These are phyloP conservation scores for Chaenocephalus aceratus DNA, from an alignment of 2,113 vertebrate species.

Conservation along the genomic window DNA sequence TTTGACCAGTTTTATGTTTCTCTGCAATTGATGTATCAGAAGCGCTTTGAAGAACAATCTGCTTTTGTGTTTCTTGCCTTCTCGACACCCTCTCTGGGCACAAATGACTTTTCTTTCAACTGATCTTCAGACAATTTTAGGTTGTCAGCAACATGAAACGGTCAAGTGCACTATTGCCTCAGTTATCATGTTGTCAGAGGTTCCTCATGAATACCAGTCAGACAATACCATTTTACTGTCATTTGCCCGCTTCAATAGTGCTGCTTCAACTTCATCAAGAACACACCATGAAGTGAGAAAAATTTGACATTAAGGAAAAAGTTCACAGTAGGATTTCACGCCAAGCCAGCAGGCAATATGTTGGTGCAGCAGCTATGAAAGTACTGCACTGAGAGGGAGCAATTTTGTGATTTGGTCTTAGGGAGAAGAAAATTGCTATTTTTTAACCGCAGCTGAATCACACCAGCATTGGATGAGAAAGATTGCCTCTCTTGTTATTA, in stretches of 20 bases:
- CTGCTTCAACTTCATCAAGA: neutral
- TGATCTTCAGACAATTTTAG: neutral
- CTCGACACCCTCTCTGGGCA: neutral
- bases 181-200: neutral
- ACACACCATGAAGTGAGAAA: neutral
- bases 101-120: slow-evolving; percentile 4
- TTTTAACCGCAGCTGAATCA: neutral
- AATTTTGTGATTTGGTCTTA: slow-evolving; percentile 4
- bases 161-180: neutral
- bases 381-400: slow-evolving; percentile 13
- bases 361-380: slow-evolving; percentile 11
- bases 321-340: neutral
- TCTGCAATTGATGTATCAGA: neutral
- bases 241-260: neutral
- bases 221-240: neutral
- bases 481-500: neutral
- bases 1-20: neutral
- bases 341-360: slow-evolving; percentile 9
- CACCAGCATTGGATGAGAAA: neutral
- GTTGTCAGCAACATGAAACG: neutral
- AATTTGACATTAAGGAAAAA: slow-evolving; percentile 2
- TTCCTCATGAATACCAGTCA: neutral
- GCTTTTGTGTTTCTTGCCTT: neutral
- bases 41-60: slow-evolving; percentile 6
- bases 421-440: slow-evolving; percentile 13